phyloP scores from a whole-genome alignment of 2,797 vertebrate species.

The Protosalanx chinensis region DNA sequence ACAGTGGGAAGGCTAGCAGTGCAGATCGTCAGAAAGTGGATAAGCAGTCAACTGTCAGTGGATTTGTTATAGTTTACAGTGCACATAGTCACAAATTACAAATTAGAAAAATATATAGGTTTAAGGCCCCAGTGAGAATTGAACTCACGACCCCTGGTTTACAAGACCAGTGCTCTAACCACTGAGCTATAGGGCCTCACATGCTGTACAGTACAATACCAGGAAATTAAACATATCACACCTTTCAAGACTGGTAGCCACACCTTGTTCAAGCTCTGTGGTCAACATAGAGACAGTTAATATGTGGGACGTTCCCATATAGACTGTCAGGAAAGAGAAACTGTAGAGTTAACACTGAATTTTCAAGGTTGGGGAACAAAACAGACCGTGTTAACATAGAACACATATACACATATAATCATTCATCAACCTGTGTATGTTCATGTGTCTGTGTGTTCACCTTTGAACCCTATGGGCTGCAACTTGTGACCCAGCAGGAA shows the following conservation, averaged over 20 bases:
- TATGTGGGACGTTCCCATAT: neutral
- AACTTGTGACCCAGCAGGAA: constrained; percentile 59
- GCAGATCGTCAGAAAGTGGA: neutral
- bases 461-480: constrained; percentile 20
- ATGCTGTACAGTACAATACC: too few relatives aligned
- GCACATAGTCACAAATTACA: neutral
- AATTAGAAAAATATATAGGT: neutral
- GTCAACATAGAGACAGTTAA: neutral
- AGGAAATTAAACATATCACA: neutral
- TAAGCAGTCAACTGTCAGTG: neutral
- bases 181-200: neutral
- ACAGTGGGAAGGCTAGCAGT: too few relatives aligned
- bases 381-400: too few relatives aligned
- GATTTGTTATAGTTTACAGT: neutral
- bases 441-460: neutral
- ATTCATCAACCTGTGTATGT: neutral
- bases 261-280: neutral
- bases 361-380: too few relatives aligned
- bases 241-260: neutral
- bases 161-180: constrained; percentile 1
- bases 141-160: neutral
- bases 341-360: neutral
- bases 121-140: neutral
- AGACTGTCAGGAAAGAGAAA: neutral
- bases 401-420: too few relatives aligned